Percentiles rank a stretch among this genome's conserved stretches.
These are phyloP conservation scores for Tachuris rubrigastra DNA, from an alignment of 2,113 vertebrate species.

Conservation along the genomic window DNA sequence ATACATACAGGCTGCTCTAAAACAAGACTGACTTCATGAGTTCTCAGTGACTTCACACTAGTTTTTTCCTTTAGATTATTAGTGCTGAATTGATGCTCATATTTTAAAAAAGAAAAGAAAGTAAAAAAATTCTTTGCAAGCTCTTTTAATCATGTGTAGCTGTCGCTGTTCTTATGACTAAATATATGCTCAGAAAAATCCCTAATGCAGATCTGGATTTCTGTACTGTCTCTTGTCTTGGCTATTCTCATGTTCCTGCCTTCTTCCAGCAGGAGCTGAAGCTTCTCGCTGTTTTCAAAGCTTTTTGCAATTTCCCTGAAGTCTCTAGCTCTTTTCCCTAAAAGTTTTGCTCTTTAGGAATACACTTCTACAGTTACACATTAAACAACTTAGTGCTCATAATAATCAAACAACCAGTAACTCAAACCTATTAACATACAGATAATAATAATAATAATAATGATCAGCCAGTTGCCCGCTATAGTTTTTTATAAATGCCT, in stretches of 20 bases:
- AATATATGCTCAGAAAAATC: neutral
- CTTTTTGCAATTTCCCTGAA: neutral
- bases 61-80: neutral
- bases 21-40: neutral
- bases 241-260: neutral
- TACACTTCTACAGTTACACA: neutral
- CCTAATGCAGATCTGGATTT: neutral
- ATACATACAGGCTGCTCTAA: neutral
- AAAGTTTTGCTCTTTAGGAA: neutral
- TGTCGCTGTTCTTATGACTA: neutral
- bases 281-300: neutral
- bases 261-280: neutral
- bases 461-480: neutral
- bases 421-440: neutral
- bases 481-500: neutral
- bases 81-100: neutral
- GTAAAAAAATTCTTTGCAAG: fast-evolving
- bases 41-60: neutral
- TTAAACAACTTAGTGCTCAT: neutral
- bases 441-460: neutral
- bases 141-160: neutral
- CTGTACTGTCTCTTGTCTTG: neutral
- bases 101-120: neutral
- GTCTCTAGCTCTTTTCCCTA: neutral
- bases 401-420: neutral